Percentiles rank a stretch among this genome's conserved stretches.
Evolutionary conservation across 2,888 invertebrate species (phyloP).

Genomic region (Pyrrhosoma nymphula): DNA sequence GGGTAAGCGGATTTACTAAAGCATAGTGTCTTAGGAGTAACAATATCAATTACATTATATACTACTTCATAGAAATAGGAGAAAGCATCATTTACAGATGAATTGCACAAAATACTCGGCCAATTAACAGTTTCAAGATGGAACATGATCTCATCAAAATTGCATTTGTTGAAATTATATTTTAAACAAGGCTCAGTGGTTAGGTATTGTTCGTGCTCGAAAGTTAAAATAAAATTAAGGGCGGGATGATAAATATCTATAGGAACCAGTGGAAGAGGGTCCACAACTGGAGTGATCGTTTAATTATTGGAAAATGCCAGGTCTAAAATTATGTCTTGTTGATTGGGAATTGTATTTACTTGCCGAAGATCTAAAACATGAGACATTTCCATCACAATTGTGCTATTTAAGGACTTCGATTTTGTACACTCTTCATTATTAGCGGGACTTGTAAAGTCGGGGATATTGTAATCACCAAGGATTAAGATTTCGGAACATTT

Average conservation of each 20-base stretch:
- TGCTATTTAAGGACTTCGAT: too few relatives aligned
- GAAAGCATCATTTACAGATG: background rate
- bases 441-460: background rate
- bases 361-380: too few relatives aligned
- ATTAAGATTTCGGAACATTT: background rate
- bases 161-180: too few relatives aligned
- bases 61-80: too few relatives aligned
- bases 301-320: slow-evolving; percentile 23
- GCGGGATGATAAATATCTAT: too few relatives aligned
- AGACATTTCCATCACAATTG: too few relatives aligned
- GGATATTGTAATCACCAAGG: slow-evolving; percentile 30
- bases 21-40: too few relatives aligned
- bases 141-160: background rate
- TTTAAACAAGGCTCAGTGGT: background rate
- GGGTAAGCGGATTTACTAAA: too few relatives aligned
- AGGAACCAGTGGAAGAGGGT: slow-evolving; percentile 39
- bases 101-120: background rate
- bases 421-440: too few relatives aligned
- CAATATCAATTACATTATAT: too few relatives aligned
- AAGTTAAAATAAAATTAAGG: slow-evolving; percentile 40
- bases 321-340: slow-evolving; percentile 47
- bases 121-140: background rate
- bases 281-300: background rate
- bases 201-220: too few relatives aligned
- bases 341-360: too few relatives aligned